Conservation (phyloP, 2,113 vertebrate genomes). For the Petrocephalus microphthalmus region DNA sequence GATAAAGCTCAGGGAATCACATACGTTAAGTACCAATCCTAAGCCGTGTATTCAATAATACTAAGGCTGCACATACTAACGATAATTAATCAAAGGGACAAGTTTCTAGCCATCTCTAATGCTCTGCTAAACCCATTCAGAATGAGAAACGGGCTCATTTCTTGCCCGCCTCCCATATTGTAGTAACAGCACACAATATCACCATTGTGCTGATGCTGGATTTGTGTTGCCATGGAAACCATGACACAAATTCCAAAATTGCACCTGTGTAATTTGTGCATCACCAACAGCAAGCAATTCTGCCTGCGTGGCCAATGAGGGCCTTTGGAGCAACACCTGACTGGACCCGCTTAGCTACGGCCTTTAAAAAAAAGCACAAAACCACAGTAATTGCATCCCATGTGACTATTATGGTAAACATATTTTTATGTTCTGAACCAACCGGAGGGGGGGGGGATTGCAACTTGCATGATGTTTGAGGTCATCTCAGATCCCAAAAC, state of each 20-base stretch:
- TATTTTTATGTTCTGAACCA: background rate
- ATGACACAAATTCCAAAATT: slow-evolving; percentile 26
- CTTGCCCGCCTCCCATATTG: slow-evolving; percentile 43
- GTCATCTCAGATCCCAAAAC: background rate
- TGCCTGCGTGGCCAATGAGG: background rate
- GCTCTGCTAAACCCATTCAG: slow-evolving; percentile 17
- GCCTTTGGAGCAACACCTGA: background rate
- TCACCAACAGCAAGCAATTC: slow-evolving; percentile 20
- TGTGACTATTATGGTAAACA: slow-evolving; percentile 31
- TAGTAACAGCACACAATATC: slow-evolving; percentile 55
- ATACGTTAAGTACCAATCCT: background rate
- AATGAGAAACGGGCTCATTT: slow-evolving; percentile 45
- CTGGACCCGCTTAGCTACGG: slow-evolving; percentile 11
- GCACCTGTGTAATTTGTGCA: slow-evolving; percentile 24
- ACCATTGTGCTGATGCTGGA: background rate
- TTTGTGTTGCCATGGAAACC: background rate
- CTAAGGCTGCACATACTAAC: background rate
- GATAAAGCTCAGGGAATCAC: background rate
- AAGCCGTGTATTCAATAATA: background rate
- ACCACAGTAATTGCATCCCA: slow-evolving; percentile 56
- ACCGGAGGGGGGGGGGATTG: background rate
- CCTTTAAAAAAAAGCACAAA: slow-evolving; percentile 52
- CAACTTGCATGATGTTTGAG: background rate
- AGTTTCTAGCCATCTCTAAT: background rate
- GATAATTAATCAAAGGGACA: background rate